These are phyloP conservation scores for Suricata suricatta DNA, from an alignment of 2,113 vertebrate genomes.

Conservation along the genomic window DNA sequence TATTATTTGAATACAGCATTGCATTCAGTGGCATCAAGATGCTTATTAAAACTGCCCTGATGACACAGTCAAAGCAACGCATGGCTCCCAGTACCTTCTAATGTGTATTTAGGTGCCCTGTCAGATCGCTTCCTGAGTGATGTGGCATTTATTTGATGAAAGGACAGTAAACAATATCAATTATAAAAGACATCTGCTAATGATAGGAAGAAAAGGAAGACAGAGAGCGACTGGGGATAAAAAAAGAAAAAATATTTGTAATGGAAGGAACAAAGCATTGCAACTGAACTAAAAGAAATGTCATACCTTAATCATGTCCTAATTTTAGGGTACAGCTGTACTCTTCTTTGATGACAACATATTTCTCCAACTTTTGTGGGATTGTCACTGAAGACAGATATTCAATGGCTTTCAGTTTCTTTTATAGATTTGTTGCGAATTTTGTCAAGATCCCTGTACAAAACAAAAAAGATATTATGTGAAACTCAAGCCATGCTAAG, in stretches of 20 bases:
- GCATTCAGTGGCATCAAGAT: conserved; percentile 3
- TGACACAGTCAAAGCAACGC: background rate
- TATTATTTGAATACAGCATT: conserved; percentile 37
- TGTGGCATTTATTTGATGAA: conserved; percentile 59
- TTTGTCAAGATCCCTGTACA: conserved; percentile 64
- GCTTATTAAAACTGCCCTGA: conserved; percentile 55
- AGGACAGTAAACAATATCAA: conserved; percentile 60
- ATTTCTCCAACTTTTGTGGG: conserved; percentile 55
- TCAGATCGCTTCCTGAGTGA: conserved; percentile 37
- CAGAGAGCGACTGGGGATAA: background rate
- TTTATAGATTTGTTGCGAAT: conserved; percentile 34
- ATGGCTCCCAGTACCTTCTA: background rate
- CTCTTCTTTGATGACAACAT: conserved; percentile 67
- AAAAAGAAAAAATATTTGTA: background rate
- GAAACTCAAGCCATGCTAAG: conserved; percentile 22
- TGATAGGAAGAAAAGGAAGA: background rate
- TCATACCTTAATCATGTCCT: conserved; percentile 67
- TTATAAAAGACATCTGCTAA: conserved; percentile 72
- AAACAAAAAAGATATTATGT: conserved; percentile 58
- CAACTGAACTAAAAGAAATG: conserved; percentile 55
- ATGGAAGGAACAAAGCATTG: conserved; percentile 35
- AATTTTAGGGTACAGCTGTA: conserved; percentile 49
- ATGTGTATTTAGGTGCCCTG: conserved; percentile 39
- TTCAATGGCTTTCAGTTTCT: conserved; percentile 55
- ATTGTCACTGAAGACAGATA: background rate